phyloP scores from a whole-genome alignment of 2,797 vertebrate genomes.

The Gallinago solitaria region DNA sequence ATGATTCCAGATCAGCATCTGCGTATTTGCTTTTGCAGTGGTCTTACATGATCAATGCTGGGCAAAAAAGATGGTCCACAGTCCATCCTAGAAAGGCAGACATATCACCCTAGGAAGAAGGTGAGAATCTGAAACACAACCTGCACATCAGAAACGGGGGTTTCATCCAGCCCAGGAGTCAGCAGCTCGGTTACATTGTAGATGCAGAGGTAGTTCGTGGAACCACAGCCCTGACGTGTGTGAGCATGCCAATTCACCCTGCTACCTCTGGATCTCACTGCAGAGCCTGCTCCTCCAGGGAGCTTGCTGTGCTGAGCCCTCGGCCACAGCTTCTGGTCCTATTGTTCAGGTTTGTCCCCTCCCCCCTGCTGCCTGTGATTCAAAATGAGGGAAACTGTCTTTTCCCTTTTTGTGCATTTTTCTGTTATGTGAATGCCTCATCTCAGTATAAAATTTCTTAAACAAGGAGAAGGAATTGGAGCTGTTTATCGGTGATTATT shows the following conservation, averaged over 20 bases:
- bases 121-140: not conserved
- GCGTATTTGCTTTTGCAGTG: not conserved
- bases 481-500: constrained; percentile 1
- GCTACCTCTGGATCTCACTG: not conserved
- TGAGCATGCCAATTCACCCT: not conserved
- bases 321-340: not conserved
- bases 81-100: not conserved
- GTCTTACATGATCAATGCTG: not conserved
- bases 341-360: fast-evolving
- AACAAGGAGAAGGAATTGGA: not conserved
- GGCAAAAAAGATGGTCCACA: not conserved
- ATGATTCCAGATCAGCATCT: not conserved
- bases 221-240: not conserved
- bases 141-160: not conserved
- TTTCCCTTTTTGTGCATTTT: not conserved
- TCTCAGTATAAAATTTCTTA: not conserved
- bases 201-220: not conserved
- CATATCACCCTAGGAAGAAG: not conserved
- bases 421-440: not conserved
- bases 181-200: not conserved
- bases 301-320: not conserved
- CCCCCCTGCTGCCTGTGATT: not conserved
- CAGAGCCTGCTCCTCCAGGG: not conserved
- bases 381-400: not conserved
- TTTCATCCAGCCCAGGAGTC: not conserved